Evolutionary conservation across 1,140 invertebrate species (phyloP), one percentile per base, ranked within the genome.

Genomic region (Eueides isabella): DNA sequence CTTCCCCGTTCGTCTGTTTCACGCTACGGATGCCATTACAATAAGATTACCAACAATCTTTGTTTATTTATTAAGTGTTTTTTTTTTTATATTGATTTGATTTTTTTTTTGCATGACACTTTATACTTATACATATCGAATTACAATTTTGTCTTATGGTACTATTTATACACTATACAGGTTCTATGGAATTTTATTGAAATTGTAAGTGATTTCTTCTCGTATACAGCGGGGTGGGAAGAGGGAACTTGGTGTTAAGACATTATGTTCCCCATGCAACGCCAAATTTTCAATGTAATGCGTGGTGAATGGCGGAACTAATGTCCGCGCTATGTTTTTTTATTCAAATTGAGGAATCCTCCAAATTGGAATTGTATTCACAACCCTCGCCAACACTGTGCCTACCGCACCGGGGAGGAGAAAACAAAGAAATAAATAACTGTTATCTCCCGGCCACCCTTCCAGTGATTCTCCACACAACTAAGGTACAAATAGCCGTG

Each of bases 401-500:
- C 14, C 35, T n/a, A n/a, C n/a, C n/a, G n/a, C n/a, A n/a, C n/a
- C n/a, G n/a, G n/a, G n/a, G n/a, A n/a, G 35, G 12, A 5, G 35
- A 16, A 38, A 5, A 5, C 5, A 16, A 16, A 38, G 35, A 38
- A 26, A 67, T 19, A 12, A 30, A 31, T 12, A 14, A 31, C 48
- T 55, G 23, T 55, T 55, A 26, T 26, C 41, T 55, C 23, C 23
- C 1, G 23, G n/a, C 61, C 5, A 26, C 26, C 23, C 28, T 63
- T 63, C 66, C 67, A 33, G 72, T 74, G 72, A 74, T 64, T 64
- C 62, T 70, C 62, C 19, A 71, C 64, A 71, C 62, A 75, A 61
- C 67, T 70, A 88, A 82, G 85, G 86, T 88, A 90, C 88, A 88
- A 90, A 87, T 84, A 82, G 77, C 82, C 83, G 80, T 87, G 80